Conservation (phyloP, 2,797 vertebrate species). For the Parauchenoglanis punctatus region DNA sequence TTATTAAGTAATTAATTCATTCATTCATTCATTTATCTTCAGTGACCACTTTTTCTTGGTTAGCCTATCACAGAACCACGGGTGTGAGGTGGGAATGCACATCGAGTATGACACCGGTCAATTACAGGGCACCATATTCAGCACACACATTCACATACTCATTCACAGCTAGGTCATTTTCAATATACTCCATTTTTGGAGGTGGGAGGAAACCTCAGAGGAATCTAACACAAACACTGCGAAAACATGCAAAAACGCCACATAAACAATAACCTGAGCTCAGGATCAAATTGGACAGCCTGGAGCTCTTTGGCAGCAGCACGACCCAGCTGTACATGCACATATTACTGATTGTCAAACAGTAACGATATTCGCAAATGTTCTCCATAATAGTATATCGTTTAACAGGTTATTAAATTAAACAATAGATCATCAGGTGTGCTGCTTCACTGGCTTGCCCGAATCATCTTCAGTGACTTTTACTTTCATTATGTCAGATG, state of each 20-base stretch:
- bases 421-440: slow-evolving; percentile 49
- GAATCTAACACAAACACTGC: neutral
- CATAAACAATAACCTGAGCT: neutral
- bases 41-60: neutral
- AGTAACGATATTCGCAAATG: neutral
- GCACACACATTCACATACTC: neutral
- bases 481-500: slow-evolving; percentile 57
- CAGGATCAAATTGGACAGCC: neutral
- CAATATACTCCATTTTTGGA: neutral
- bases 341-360: neutral
- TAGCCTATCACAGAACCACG: neutral
- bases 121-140: neutral
- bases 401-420: neutral
- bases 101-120: neutral
- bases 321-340: neutral
- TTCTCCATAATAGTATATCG: neutral
- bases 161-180: neutral
- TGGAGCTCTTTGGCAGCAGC: neutral
- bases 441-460: slow-evolving; percentile 52
- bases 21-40: neutral
- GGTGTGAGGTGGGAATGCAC: neutral
- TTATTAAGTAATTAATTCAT: neutral
- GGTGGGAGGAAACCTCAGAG: neutral
- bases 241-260: neutral
- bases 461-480: slow-evolving; percentile 52